These are phyloP conservation scores for Heteromyza rotundicornis DNA, from an alignment of 2,888 invertebrate genomes.

Conservation along the genomic window DNA sequence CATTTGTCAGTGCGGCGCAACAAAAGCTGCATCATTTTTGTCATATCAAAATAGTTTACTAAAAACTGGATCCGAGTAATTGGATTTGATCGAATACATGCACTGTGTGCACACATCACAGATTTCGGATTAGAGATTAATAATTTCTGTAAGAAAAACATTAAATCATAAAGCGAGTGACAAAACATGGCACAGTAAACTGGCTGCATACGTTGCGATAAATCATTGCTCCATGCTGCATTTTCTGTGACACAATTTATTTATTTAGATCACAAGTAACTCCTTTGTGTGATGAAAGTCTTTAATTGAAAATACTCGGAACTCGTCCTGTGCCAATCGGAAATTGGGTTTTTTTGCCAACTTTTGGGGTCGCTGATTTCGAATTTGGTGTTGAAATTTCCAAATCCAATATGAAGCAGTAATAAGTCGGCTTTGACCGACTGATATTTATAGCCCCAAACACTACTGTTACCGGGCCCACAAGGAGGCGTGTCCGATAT, in stretches of 20 bases:
- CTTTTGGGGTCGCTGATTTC: no score
- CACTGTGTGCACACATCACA: not conserved
- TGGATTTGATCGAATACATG: not conserved
- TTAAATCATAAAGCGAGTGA: not conserved
- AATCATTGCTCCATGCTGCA: not conserved
- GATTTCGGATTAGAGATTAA: not conserved
- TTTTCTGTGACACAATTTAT: not conserved
- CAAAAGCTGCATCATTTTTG: not conserved
- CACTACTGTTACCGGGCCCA: no score
- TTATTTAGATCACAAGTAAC: not conserved
- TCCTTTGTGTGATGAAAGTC: not conserved
- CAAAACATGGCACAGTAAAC: not conserved
- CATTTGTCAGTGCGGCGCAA: not conserved
- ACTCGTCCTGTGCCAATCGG: no score
- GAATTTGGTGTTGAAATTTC: no score
- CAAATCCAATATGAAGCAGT: no score
- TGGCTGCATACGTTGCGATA: not conserved
- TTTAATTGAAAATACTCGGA: no score
- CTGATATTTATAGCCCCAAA: no score
- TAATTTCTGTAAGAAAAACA: conserved; percentile 1
- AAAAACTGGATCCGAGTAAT: not conserved
- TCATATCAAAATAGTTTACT: not conserved
- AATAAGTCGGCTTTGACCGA: no score
- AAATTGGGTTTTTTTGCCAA: no score
- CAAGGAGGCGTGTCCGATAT: no score